Conservation (phyloP, 2,797 vertebrate genomes). For the Carapus acus region DNA sequence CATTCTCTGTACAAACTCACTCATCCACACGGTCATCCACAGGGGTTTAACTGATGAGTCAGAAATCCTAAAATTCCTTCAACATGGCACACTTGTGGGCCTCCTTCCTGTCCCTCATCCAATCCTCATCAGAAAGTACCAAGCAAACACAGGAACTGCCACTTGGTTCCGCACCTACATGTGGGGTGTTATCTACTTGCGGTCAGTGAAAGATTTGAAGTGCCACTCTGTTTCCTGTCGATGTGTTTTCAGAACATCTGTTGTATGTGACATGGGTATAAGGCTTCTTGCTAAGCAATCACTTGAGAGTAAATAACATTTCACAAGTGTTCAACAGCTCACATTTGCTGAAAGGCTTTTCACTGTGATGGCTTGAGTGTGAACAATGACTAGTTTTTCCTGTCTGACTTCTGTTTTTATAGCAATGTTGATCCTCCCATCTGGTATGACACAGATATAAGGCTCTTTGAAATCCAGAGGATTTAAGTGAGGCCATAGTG, state of each 20-base stretch:
- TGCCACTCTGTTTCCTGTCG: background rate
- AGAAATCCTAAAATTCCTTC: slow-evolving; percentile 95
- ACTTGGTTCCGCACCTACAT: slow-evolving; percentile 98
- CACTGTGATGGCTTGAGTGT: background rate
- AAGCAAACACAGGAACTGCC: slow-evolving; percentile 90
- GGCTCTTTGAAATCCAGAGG: slow-evolving; percentile 96
- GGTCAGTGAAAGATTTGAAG: slow-evolving; percentile 65
- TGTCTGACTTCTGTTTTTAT: slow-evolving; percentile 12
- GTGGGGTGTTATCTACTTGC: slow-evolving; percentile 96
- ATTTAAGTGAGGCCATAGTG: slow-evolving; percentile 67
- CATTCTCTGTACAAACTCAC: too few relatives aligned
- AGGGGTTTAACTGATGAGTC: slow-evolving; percentile 96
- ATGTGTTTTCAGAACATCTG: too few relatives aligned
- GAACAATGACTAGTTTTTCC: slow-evolving; percentile 2
- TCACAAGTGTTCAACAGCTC: background rate
- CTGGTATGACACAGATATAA: slow-evolving; percentile 97
- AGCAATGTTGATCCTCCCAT: slow-evolving; percentile 95
- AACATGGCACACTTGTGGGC: slow-evolving; percentile 95
- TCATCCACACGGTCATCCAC: too few relatives aligned
- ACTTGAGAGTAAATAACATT: background rate
- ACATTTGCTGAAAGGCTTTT: background rate
- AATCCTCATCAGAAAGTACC: slow-evolving; percentile 98
- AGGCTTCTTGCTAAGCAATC: background rate
- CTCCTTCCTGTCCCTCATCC: slow-evolving; percentile 95
- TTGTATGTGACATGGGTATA: background rate